Conservation (phyloP, 2,888 invertebrate genomes). For the Acanthosoma haemorrhoidale region DNA sequence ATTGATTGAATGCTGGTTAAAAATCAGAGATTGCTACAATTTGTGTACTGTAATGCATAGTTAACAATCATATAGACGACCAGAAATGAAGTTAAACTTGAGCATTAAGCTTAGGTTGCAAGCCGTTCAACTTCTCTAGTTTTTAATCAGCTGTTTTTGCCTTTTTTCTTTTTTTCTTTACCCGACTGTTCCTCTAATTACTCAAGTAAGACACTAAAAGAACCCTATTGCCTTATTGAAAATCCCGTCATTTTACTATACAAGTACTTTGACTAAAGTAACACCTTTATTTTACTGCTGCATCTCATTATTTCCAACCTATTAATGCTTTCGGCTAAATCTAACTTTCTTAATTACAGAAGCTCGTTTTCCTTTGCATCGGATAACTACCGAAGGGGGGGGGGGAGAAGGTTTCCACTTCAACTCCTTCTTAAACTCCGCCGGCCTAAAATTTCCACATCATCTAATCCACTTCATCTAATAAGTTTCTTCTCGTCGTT, state of each 20-base stretch:
- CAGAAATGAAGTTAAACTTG: too few species aligned
- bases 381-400: neutral
- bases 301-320: neutral
- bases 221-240: neutral
- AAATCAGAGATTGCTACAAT: too few species aligned
- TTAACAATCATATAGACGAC: too few species aligned
- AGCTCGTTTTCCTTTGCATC: neutral
- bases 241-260: too few species aligned
- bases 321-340: neutral
- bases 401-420: conserved; percentile 10
- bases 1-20: too few species aligned
- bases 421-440: conserved; percentile 13
- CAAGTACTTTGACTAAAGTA: neutral
- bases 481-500: neutral
- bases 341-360: neutral
- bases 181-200: neutral
- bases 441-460: conserved; percentile 14
- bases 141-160: too few species aligned
- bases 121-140: too few species aligned
- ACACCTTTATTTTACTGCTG: neutral
- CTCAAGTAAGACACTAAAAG: neutral
- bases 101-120: too few species aligned
- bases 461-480: conserved; percentile 9
- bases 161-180: too few species aligned
- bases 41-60: too few species aligned